A percentile compares a stretch with the other conserved stretches of the same genome.
Evolutionary conservation across 2,113 vertebrate species (phyloP).

Genomic region (Calidris pugnax): DNA sequence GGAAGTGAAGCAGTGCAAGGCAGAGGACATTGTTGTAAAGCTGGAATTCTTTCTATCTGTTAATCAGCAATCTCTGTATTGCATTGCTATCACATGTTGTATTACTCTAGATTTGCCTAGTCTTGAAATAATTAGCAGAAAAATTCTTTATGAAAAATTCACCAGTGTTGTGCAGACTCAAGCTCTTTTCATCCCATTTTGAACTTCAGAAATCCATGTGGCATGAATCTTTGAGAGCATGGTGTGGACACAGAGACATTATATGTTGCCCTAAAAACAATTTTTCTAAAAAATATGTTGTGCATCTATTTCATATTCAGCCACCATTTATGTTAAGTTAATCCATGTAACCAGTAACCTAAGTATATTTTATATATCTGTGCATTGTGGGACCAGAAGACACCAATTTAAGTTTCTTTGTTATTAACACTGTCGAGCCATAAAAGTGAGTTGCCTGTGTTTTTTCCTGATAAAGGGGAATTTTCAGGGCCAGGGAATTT

Average conservation of each 20-base stretch:
- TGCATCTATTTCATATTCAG: background rate
- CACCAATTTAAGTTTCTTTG: background rate
- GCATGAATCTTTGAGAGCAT: background rate
- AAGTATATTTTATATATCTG: background rate
- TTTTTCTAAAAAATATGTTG: background rate
- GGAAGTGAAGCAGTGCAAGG: background rate
- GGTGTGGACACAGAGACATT: background rate
- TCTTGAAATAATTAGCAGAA: constrained; percentile 16
- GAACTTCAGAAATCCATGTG: background rate
- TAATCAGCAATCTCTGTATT: background rate
- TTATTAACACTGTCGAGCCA: background rate
- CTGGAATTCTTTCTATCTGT: background rate
- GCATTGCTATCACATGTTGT: background rate
- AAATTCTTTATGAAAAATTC: background rate
- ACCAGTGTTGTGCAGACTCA: background rate
- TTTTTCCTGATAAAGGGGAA: background rate
- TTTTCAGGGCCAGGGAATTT: background rate
- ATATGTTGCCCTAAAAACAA: background rate
- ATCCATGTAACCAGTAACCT: background rate
- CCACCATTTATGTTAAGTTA: background rate
- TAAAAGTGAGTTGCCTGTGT: background rate
- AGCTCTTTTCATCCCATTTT: background rate
- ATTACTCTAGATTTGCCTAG: background rate
- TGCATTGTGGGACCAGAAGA: background rate
- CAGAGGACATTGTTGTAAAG: background rate